Evolutionary conservation across 1,140 invertebrate genomes (phyloP).

Genomic region (Ceratina japonica): DNA sequence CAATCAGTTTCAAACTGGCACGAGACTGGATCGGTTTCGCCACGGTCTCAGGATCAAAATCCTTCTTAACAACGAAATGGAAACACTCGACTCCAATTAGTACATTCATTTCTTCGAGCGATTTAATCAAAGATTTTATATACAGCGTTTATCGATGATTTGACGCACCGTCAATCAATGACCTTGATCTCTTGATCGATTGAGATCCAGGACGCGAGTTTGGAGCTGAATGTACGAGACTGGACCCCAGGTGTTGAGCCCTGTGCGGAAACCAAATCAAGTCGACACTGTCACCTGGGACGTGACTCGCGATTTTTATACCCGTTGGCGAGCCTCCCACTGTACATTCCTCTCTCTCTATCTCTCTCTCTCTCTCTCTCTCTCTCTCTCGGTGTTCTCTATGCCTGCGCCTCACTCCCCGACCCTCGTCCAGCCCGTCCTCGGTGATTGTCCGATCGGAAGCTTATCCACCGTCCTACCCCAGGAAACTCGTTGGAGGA

Average conservation of each 20-base stretch:
- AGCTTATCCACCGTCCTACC: not conserved
- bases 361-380: too few species aligned
- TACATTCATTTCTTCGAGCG: too few species aligned
- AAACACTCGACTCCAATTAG: too few species aligned
- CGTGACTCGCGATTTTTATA: slow-evolving; percentile 76
- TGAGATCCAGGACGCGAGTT: slow-evolving; percentile 60
- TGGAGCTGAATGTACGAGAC: slow-evolving; percentile 77
- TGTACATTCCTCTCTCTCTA: not conserved
- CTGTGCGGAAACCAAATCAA: slow-evolving; percentile 81
- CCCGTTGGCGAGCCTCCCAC: slow-evolving; percentile 56
- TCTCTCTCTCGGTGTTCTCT: not conserved
- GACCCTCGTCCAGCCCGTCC: not conserved
- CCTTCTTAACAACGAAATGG: not conserved
- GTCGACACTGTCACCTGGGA: slow-evolving; percentile 80
- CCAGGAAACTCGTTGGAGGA: not conserved
- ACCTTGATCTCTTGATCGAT: not conserved
- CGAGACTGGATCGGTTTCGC: slow-evolving; percentile 45
- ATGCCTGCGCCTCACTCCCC: not conserved
- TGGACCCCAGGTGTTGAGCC: slow-evolving; percentile 81
- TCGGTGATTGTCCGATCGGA: slow-evolving; percentile 13
- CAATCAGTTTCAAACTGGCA: slow-evolving; percentile 63
- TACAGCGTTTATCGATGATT: not conserved
- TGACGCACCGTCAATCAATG: not conserved
- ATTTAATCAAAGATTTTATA: too few species aligned
- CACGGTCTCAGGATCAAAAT: not conserved